Base-by-base conservation (phyloP, 2,797 vertebrate genomes). In the Euthynnus affinis region DNA sequence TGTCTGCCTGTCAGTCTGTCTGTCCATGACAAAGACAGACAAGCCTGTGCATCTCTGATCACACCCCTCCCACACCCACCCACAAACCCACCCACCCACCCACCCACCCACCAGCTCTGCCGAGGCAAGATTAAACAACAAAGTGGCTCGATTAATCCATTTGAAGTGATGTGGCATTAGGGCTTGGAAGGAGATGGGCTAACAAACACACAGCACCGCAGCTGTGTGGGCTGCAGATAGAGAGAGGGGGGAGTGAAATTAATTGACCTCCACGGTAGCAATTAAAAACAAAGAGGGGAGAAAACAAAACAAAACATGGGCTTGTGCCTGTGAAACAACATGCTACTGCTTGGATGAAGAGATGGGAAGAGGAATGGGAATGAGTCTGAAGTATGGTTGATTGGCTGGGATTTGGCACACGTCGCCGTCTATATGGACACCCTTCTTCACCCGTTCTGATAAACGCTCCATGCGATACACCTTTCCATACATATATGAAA, bases 241-340 rank as follows among this genome's bases (percentile, higher is more conserved):
- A 93, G 92, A 87, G 90, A 77, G 86, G 85, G 81, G 86, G 87
- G 78, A 91, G 89, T 68, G 85, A 95, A 94, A 95, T 95, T 94
- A 95, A 95, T 95, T 95, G 93, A 95, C 94, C 94, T 95, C 92
- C 90, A 90, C 86, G 87, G 90, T 94, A 88, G 93, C 93, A 95
- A 95, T 95, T 94, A 95, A 95, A 94, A 93, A 94, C 90, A 94
- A 93, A 92, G 92, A 86, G 84, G 77, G 84, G 83, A 71, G 87
- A 89, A 91, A 89, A 93, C 90, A 93, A 92, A 94, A 93, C 88
- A 92, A 93, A 94, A 94, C 87, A 93, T 76, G 87, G 80, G 74
- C 84, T 77, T 80, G 89, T 86, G 86, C 88, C 87, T 89, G 87
- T 90, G 91, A 89, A 89, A 92, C 90, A 92, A 87, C 89, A 81